Percentiles rank a stretch among this genome's conserved stretches.
Evolutionary conservation across 1,140 invertebrate species (phyloP).

Genomic region (Macrobrachium rosenbergii): DNA sequence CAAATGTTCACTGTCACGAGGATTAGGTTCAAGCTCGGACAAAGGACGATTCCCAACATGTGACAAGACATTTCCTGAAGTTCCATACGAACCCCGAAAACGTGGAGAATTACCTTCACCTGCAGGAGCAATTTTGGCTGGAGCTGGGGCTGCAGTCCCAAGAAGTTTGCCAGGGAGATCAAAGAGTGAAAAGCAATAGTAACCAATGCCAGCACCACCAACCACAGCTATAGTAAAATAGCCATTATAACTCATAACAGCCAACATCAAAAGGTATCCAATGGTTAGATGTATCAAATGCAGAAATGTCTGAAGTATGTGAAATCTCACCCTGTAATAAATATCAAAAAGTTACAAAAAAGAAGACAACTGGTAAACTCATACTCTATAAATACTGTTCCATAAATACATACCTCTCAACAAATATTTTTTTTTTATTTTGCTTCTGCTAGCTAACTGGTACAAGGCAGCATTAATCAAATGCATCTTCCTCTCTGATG

Average conservation of each 20-base stretch:
- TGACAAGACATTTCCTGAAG: slow-evolving; percentile 40
- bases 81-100: slow-evolving; percentile 47
- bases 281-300: slow-evolving; percentile 44
- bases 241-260: slow-evolving; percentile 51
- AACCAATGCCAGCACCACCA: slow-evolving; percentile 49
- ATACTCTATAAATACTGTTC: not conserved
- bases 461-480: too few relatives aligned
- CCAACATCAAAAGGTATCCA: slow-evolving; percentile 50
- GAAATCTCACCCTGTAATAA: slow-evolving; percentile 47
- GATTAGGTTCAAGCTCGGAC: slow-evolving; percentile 39
- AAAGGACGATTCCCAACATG: slow-evolving; percentile 40
- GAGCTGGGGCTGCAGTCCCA: not conserved
- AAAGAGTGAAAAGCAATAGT: slow-evolving; percentile 50
- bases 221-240: slow-evolving; percentile 51
- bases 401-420: too few relatives aligned
- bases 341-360: not conserved
- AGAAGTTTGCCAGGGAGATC: slow-evolving; percentile 51
- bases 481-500: too few relatives aligned
- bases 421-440: too few relatives aligned
- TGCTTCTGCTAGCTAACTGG: too few relatives aligned
- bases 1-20: slow-evolving; percentile 7
- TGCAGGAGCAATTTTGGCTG: not conserved
- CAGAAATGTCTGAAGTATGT: slow-evolving; percentile 45
- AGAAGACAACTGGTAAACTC: not conserved
- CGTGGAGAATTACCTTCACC: slow-evolving; percentile 44